These are phyloP conservation scores for Anoplius nigerrimus DNA, from an alignment of 2,888 invertebrate species.

Conservation along the genomic window DNA sequence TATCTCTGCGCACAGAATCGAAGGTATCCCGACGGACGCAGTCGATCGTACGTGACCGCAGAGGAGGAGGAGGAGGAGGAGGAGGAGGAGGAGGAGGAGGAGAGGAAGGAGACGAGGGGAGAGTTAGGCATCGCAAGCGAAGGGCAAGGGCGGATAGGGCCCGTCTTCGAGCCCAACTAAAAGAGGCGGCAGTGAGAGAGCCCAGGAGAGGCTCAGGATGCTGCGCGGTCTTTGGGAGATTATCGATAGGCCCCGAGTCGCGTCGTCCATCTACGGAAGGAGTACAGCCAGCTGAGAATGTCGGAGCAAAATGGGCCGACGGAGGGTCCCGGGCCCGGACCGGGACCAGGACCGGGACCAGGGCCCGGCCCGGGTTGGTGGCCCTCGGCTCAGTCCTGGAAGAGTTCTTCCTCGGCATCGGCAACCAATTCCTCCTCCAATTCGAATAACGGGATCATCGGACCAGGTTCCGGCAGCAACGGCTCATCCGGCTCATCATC, in stretches of 20 bases:
- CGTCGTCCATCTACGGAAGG: conserved; percentile 46
- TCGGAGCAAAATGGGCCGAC: conserved; percentile 73
- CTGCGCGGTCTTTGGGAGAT: conserved; percentile 58
- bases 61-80: too few relatives aligned
- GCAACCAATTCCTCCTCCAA: conserved; percentile 34
- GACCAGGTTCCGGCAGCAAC: conserved; percentile 33
- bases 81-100: too few relatives aligned
- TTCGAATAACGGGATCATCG: neutral
- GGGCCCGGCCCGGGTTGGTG: conserved; percentile 69
- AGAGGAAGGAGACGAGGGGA: too few relatives aligned
- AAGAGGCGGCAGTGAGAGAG: conserved; percentile 12
- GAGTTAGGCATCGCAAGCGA: neutral
- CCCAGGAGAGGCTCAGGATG: conserved; percentile 64
- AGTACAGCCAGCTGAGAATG: conserved; percentile 69
- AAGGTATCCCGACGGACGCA: neutral
- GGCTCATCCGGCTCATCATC: conserved; percentile 66
- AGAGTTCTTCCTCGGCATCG: conserved; percentile 53
- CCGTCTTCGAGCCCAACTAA: neutral
- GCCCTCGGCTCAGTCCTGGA: conserved; percentile 67
- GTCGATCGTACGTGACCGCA: conserved; percentile 1
- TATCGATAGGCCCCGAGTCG: conserved; percentile 45
- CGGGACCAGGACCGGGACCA: conserved; percentile 53
- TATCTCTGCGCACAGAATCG: neutral
- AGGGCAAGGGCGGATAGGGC: neutral
- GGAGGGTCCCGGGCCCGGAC: conserved; percentile 65